Percentiles rank a stretch among this genome's conserved stretches.
phyloP scores from a whole-genome alignment of 2,113 vertebrate species.

The Scophthalmus maximus region DNA sequence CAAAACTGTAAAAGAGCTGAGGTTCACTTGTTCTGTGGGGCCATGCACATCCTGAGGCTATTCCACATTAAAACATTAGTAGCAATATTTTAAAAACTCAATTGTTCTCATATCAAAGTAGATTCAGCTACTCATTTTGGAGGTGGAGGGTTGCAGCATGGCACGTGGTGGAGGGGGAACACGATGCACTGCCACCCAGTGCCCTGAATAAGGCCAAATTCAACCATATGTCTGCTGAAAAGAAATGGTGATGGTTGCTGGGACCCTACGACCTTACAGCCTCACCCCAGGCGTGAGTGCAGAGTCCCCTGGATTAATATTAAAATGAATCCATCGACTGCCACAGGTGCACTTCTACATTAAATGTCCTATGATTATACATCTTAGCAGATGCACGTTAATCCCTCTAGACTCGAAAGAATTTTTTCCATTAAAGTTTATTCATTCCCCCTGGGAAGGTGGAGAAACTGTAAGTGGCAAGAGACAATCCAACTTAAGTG shows the following conservation, averaged over 20 bases:
- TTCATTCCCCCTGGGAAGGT: not conserved
- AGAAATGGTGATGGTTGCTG: not conserved
- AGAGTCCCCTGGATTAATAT: constrained; percentile 17
- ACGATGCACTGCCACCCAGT: not conserved
- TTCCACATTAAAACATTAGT: too few species aligned
- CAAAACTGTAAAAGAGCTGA: too few species aligned
- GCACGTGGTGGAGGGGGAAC: not conserved
- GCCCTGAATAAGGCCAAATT: not conserved
- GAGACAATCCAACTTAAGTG: constrained; percentile 4
- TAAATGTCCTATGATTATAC: not conserved
- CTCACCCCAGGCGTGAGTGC: not conserved
- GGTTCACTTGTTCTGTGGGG: too few species aligned
- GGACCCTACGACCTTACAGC: constrained; percentile 27
- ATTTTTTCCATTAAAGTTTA: not conserved
- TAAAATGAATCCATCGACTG: not conserved
- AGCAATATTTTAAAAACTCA: too few species aligned
- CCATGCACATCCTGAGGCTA: too few species aligned
- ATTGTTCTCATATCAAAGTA: too few species aligned
- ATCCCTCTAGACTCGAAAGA: not conserved
- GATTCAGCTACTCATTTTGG: too few species aligned
- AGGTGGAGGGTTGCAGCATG: too few species aligned
- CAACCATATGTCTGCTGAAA: not conserved
- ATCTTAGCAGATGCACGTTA: not conserved
- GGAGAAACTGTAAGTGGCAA: not conserved
- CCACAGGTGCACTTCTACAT: not conserved